Evolutionary conservation across 2,797 vertebrate genomes (phyloP).

Genomic region (Vireo griseus): DNA sequence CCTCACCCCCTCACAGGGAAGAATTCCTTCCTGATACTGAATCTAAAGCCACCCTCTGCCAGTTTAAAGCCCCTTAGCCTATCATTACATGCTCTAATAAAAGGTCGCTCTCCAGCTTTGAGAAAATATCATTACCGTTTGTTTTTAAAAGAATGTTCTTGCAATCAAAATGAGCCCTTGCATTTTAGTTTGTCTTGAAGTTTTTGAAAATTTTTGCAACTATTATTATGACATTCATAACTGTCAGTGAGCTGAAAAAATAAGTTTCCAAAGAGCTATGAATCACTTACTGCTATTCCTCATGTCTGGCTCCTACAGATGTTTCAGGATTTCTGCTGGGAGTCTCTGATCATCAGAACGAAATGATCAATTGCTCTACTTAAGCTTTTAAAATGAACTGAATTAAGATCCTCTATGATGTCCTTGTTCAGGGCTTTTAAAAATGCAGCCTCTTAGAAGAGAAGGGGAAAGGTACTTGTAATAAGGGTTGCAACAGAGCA

Average conservation of each 20-base stretch:
- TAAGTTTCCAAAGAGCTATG: background rate
- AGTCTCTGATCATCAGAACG: background rate
- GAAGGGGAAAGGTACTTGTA: background rate
- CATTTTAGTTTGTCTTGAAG: background rate
- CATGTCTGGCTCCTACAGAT: background rate
- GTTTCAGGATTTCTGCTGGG: background rate
- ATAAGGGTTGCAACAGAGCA: background rate
- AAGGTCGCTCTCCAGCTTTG: background rate
- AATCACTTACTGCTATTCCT: background rate
- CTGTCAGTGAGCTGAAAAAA: background rate
- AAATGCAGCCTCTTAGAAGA: background rate
- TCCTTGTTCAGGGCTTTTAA: background rate
- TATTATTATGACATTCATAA: background rate
- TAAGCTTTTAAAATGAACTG: conserved; percentile 1
- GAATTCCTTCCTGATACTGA: background rate
- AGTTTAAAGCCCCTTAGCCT: background rate
- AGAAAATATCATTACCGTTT: background rate
- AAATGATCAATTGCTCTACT: conserved; percentile 33
- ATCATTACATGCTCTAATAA: background rate
- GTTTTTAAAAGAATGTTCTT: background rate
- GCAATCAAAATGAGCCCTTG: background rate
- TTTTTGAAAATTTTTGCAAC: background rate
- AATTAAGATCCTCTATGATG: background rate
- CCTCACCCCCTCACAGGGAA: background rate
- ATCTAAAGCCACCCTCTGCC: background rate